These are phyloP conservation scores for Rhopalosiphum maidis DNA, from an alignment of 1,140 invertebrate genomes.

Conservation along the genomic window DNA sequence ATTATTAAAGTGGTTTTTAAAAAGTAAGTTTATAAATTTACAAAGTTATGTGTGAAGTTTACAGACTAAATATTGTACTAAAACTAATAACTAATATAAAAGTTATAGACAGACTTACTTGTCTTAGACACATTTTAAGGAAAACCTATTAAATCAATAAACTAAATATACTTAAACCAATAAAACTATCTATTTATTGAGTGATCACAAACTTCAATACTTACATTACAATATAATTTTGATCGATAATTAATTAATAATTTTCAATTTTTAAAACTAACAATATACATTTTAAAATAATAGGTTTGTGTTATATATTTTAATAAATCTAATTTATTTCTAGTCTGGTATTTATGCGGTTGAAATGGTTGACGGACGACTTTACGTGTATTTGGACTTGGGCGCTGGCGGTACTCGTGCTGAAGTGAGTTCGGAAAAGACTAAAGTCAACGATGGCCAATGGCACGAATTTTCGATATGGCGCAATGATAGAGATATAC, in stretches of 20 bases:
- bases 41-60: neutral
- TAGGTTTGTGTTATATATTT: neutral
- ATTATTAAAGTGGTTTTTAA: slow-evolving; percentile 2
- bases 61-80: neutral
- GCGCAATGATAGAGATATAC: slow-evolving; percentile 62
- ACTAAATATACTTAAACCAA: neutral
- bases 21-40: neutral
- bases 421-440: slow-evolving; percentile 72
- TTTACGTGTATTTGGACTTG: slow-evolving; percentile 89
- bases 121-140: neutral
- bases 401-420: slow-evolving; percentile 90
- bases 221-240: neutral
- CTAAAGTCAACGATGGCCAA: slow-evolving; percentile 85
- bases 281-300: neutral
- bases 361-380: slow-evolving; percentile 90
- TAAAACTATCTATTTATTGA: neutral
- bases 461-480: slow-evolving; percentile 90
- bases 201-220: neutral
- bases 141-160: neutral
- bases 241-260: too few species aligned
- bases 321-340: slow-evolving; percentile 59
- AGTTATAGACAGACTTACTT: neutral
- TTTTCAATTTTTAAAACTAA: too few species aligned
- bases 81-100: neutral
- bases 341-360: slow-evolving; percentile 91